These are phyloP conservation scores for Drosophila truncata DNA, from an alignment of 1,140 invertebrate genomes.

Conservation along the genomic window DNA sequence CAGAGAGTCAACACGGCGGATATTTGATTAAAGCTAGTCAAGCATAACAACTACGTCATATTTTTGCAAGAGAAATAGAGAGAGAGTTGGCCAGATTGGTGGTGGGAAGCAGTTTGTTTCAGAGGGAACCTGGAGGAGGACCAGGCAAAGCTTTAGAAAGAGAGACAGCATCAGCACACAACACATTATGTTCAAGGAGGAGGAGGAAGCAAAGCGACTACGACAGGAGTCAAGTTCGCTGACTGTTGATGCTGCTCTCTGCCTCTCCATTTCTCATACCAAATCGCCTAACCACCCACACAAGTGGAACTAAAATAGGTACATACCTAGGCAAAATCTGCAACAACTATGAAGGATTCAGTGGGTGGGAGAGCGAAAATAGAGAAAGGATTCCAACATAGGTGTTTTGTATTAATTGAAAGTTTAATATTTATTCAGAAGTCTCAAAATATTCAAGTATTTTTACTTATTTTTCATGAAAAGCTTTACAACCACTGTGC, in stretches of 20 bases:
- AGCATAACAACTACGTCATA: constrained; percentile 56
- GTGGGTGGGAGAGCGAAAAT: not conserved
- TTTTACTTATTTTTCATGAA: no score
- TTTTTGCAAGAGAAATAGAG: constrained; percentile 6
- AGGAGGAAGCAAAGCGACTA: constrained; percentile 3
- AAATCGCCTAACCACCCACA: constrained; percentile 28
- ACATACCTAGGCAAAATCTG: constrained; percentile 31
- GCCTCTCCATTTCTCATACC: not conserved
- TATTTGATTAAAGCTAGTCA: constrained; percentile 42
- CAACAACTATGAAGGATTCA: constrained; percentile 13
- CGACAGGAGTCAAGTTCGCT: constrained; percentile 40
- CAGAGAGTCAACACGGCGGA: constrained; percentile 30
- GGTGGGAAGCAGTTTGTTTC: not conserved
- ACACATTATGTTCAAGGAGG: not conserved
- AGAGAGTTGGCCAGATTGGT: not conserved
- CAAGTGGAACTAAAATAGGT: constrained; percentile 7
- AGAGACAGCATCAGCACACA: not conserved
- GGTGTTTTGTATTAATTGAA: not conserved
- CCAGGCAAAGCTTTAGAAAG: constrained; percentile 23
- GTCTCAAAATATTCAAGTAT: not conserved
- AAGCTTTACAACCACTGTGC: not conserved
- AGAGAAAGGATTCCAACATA: not conserved
- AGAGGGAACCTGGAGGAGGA: not conserved
- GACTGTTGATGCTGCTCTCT: constrained; percentile 45
- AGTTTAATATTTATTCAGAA: not conserved